Percentiles rank a stretch among this genome's conserved stretches.
phyloP scores from a whole-genome alignment of 2,113 vertebrate genomes.

The Poecile atricapillus region DNA sequence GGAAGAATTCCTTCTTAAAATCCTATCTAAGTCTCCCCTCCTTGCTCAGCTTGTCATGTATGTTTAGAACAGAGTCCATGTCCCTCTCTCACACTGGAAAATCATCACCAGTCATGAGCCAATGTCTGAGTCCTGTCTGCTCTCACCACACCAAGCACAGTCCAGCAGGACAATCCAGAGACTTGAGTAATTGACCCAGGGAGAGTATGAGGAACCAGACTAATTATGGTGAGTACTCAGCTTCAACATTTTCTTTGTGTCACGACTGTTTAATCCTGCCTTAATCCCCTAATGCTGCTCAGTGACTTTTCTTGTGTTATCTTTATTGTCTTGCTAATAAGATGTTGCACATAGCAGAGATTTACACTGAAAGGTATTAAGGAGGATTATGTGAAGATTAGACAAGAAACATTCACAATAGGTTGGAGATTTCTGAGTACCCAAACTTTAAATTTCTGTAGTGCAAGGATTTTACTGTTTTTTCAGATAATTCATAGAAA shows the following conservation, averaged over 20 bases:
- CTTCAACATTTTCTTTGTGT: background rate
- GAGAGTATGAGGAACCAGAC: background rate
- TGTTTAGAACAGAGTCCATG: fast-evolving
- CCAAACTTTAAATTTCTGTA: background rate
- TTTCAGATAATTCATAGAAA: background rate
- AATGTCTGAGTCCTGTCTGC: background rate
- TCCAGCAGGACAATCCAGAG: fast-evolving
- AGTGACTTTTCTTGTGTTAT: conserved; percentile 31
- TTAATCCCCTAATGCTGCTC: conserved; percentile 38
- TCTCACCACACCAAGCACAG: fast-evolving
- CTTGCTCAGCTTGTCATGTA: background rate
- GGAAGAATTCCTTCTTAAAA: background rate
- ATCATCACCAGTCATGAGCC: fast-evolving
- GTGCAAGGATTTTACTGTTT: background rate
- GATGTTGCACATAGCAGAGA: conserved; percentile 19
- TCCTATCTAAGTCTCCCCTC: background rate
- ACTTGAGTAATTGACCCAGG: background rate
- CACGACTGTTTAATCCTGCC: conserved; percentile 29
- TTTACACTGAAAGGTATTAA: conserved; percentile 52
- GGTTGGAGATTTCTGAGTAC: background rate
- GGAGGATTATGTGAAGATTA: conserved; percentile 57
- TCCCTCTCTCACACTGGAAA: background rate
- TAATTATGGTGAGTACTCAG: background rate
- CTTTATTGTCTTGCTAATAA: conserved; percentile 49
- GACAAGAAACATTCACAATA: conserved; percentile 1